Percentiles rank a stretch among this genome's conserved stretches.
These are phyloP conservation scores for Nebria ingens DNA, from an alignment of 1,140 invertebrate genomes.

Conservation along the genomic window DNA sequence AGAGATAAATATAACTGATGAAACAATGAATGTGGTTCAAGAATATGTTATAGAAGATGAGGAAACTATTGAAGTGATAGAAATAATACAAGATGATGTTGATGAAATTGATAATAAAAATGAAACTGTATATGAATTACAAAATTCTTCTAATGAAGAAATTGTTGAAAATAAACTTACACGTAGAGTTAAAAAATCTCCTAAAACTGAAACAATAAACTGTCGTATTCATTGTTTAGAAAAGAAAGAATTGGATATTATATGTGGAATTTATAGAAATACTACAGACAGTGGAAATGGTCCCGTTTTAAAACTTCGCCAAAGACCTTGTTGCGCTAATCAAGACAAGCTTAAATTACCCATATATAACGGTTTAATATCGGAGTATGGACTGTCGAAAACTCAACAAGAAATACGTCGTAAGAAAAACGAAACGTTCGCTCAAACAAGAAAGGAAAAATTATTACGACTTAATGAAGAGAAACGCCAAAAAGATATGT, in stretches of 20 bases:
- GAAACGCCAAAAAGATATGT: conserved; percentile 25
- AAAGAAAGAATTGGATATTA: conserved; percentile 24
- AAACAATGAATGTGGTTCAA: conserved; percentile 11
- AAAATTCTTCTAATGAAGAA: not conserved
- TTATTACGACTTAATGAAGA: conserved; percentile 21
- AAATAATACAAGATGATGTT: conserved; percentile 5
- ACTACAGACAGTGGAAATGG: conserved; percentile 26
- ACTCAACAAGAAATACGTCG: conserved; percentile 24
- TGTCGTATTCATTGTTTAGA: conserved; percentile 32
- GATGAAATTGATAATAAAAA: not conserved
- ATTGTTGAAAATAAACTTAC: not conserved
- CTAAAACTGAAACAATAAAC: conserved; percentile 18
- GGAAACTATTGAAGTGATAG: conserved; percentile 18
- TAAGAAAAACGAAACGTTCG: conserved; percentile 22
- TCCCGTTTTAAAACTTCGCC: conserved; percentile 25
- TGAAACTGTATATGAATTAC: not conserved
- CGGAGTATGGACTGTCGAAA: conserved; percentile 30
- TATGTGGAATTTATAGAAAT: conserved; percentile 23
- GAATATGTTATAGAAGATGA: conserved; percentile 10
- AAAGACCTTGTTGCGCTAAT: conserved; percentile 29
- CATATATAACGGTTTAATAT: conserved; percentile 27
- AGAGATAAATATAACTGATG: conserved; percentile 4
- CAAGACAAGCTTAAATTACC: conserved; percentile 25
- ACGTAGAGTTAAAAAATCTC: not conserved
- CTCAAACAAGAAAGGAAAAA: conserved; percentile 20